Evolutionary conservation across 2,888 invertebrate species (phyloP).

Genomic region (Chironomus riparius): DNA sequence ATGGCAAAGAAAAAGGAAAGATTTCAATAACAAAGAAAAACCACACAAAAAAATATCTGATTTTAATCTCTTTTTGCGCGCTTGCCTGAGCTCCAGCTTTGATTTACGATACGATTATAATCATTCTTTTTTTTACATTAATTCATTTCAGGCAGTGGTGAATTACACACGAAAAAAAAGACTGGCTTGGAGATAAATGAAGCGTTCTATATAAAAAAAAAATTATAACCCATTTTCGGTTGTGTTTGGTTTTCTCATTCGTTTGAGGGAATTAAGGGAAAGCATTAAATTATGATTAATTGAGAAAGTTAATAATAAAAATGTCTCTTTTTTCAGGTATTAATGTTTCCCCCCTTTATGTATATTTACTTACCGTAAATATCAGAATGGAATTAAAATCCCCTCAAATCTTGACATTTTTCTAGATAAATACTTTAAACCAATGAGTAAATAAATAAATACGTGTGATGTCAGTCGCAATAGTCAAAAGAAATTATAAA

Average conservation of each 20-base stretch:
- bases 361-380: too few relatives aligned
- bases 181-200: not conserved
- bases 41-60: not conserved
- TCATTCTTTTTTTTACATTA: not conserved
- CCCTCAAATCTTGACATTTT: not conserved
- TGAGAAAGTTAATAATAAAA: not conserved
- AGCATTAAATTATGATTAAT: conserved; percentile 10
- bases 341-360: not conserved
- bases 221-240: too few relatives aligned
- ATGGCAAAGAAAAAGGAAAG: not conserved
- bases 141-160: not conserved
- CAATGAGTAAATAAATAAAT: too few relatives aligned
- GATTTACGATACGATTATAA: not conserved
- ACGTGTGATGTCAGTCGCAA: not conserved
- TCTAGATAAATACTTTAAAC: too few relatives aligned
- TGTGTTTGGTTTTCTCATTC: not conserved
- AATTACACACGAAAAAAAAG: too few relatives aligned
- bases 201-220: not conserved
- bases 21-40: not conserved
- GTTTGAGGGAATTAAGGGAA: not conserved
- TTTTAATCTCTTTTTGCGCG: not conserved
- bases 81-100: not conserved
- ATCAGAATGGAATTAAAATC: not conserved
- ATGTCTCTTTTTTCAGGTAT: not conserved
- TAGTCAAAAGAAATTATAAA: not conserved